Percentiles rank a stretch among this genome's conserved stretches.
These are phyloP conservation scores for Microvelia longipes DNA, from an alignment of 1,140 invertebrate genomes.

Conservation along the genomic window DNA sequence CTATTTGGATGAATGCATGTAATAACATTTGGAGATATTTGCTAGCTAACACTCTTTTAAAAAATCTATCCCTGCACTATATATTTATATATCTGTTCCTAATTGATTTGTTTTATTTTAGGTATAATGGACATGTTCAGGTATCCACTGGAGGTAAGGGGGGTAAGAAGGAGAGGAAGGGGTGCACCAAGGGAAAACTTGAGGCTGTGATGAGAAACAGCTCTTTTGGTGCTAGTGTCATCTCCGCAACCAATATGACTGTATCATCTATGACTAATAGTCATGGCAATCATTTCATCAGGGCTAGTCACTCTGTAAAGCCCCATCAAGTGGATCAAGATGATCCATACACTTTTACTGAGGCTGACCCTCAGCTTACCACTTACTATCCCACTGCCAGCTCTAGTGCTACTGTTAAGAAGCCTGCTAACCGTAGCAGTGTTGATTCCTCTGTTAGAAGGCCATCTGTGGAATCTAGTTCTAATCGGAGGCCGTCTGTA, in stretches of 20 bases:
- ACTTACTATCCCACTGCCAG: constrained; percentile 10
- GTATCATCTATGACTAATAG: constrained; percentile 2
- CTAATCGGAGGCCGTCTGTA: constrained; percentile 1
- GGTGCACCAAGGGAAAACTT: constrained; percentile 32
- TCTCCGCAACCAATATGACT: constrained; percentile 9
- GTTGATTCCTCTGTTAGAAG: not conserved
- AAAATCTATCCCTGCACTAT: too few relatives aligned
- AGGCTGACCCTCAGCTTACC: constrained; percentile 18
- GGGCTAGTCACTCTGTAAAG: constrained; percentile 20
- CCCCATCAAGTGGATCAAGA: constrained; percentile 13
- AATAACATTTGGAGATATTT: too few relatives aligned
- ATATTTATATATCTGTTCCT: too few relatives aligned
- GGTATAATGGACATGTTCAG: constrained; percentile 41
- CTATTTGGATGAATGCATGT: too few relatives aligned
- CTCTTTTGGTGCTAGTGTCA: constrained; percentile 22
- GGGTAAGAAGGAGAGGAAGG: constrained; percentile 35
- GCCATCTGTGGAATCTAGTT: not conserved
- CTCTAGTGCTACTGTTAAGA: not conserved
- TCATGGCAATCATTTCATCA: constrained; percentile 24
- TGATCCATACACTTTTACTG: constrained; percentile 23
- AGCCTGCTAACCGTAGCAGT: not conserved
- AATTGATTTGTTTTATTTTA: too few relatives aligned
- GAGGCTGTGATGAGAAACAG: constrained; percentile 26
- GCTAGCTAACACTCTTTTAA: too few relatives aligned
- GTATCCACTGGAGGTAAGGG: constrained; percentile 33